These are phyloP conservation scores for Apaloderma vittatum DNA, from an alignment of 2,113 vertebrate species.

Conservation along the genomic window DNA sequence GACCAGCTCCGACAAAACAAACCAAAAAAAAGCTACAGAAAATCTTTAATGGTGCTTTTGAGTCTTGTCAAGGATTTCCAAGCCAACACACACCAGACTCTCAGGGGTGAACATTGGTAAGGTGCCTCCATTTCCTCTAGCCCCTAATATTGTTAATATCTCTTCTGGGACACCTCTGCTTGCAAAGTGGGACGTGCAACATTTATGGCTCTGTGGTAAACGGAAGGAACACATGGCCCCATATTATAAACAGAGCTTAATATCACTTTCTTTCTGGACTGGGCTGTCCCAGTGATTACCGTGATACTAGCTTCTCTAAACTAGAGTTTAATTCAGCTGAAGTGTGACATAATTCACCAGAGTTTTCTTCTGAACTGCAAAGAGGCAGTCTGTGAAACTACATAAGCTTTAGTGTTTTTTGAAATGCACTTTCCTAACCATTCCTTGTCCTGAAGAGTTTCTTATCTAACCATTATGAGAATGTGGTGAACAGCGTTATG, in stretches of 20 bases:
- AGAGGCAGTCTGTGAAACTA: background rate
- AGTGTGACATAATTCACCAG: background rate
- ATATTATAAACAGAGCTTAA: background rate
- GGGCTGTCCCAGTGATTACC: background rate
- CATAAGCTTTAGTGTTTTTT: background rate
- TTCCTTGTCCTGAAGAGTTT: background rate
- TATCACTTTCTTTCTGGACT: background rate
- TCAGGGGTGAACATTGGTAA: background rate
- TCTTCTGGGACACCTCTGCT: conserved; percentile 42
- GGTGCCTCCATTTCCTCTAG: conserved; percentile 55
- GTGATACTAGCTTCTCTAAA: background rate
- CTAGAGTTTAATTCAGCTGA: background rate
- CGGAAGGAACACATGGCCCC: conserved; percentile 40
- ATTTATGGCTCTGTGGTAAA: conserved; percentile 35
- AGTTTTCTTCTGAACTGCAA: background rate
- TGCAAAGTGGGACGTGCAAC: background rate
- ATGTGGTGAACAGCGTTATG: conserved; percentile 14
- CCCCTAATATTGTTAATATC: conserved; percentile 13
- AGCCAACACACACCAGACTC: conserved; percentile 4
- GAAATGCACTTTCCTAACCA: background rate
- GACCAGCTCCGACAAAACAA: background rate
- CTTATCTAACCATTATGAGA: conserved; percentile 19
- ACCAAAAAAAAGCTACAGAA: background rate
- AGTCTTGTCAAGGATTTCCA: conserved; percentile 42
- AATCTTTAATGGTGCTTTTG: conserved; percentile 31